These are phyloP conservation scores for Phrynocephalus vlangalii DNA, from an alignment of 2,797 vertebrate genomes.

Conservation along the genomic window DNA sequence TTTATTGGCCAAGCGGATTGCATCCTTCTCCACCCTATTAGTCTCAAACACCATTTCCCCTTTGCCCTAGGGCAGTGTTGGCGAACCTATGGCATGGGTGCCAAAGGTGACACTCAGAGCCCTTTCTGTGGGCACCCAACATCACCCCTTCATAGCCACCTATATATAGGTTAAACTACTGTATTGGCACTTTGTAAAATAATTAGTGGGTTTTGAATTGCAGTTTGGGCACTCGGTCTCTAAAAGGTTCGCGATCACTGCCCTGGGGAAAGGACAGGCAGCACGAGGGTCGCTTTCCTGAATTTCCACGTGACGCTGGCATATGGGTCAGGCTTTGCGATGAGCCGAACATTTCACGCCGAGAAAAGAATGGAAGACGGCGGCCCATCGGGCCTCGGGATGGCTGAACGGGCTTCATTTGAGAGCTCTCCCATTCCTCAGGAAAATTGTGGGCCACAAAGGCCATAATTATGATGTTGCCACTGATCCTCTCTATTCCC, in stretches of 20 bases:
- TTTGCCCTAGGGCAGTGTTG: not conserved
- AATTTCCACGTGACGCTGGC: not conserved
- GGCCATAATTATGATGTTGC: not conserved
- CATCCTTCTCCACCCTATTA: not conserved
- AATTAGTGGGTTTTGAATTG: no score
- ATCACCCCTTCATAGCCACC: no score
- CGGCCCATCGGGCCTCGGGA: not conserved
- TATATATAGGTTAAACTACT: no score
- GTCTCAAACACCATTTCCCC: not conserved
- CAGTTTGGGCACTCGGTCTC: no score
- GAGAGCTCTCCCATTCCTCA: not conserved
- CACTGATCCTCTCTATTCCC: no score
- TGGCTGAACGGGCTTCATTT: not conserved
- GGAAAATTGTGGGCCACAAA: not conserved
- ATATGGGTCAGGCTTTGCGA: not conserved
- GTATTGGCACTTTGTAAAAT: no score
- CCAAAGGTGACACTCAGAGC: no score
- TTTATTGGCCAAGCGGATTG: no score
- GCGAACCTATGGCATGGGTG: no score
- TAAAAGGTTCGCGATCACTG: no score
- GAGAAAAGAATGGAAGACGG: constrained; percentile 18
- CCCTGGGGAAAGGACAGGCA: not conserved
- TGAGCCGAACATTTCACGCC: not conserved
- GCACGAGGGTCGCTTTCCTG: not conserved
- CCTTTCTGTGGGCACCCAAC: no score